Percentiles rank a stretch among this genome's conserved stretches.
phyloP scores from a whole-genome alignment of 2,113 vertebrate genomes.

The Oophaga pumilio region DNA sequence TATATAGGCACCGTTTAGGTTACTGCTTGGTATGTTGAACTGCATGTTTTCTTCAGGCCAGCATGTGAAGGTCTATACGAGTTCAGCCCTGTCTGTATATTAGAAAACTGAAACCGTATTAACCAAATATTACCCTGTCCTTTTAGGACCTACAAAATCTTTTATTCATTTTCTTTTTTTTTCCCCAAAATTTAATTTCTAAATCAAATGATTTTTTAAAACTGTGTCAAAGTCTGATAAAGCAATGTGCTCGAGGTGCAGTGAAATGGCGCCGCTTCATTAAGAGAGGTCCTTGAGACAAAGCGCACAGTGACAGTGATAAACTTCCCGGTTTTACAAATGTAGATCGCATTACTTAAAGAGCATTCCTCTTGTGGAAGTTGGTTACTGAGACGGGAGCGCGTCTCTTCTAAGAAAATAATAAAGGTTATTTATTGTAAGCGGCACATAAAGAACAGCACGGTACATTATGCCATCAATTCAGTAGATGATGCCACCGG shows the following conservation, averaged over 20 bases:
- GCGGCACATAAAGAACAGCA: background rate
- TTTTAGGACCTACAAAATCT: too few relatives aligned
- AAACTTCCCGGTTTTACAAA: slow-evolving; percentile 21
- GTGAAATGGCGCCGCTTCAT: slow-evolving; percentile 30
- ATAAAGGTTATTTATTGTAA: slow-evolving; percentile 44
- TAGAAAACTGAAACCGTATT: too few relatives aligned
- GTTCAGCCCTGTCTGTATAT: too few relatives aligned
- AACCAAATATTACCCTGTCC: too few relatives aligned
- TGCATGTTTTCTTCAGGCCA: too few relatives aligned
- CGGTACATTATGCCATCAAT: slow-evolving; percentile 43
- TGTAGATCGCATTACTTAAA: slow-evolving; percentile 46
- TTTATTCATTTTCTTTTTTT: too few relatives aligned
- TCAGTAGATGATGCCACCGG: background rate
- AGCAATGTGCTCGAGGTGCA: slow-evolving; percentile 19
- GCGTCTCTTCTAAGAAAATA: slow-evolving; percentile 16
- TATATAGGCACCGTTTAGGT: too few relatives aligned
- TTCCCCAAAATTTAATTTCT: background rate
- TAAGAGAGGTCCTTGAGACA: slow-evolving; percentile 49
- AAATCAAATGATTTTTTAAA: slow-evolving; percentile 3
- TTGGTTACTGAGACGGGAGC: background rate
- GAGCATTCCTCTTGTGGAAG: slow-evolving; percentile 16
- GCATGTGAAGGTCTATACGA: too few relatives aligned
- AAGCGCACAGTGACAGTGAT: slow-evolving; percentile 40
- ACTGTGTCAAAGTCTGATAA: slow-evolving; percentile 38
- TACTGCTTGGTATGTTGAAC: too few relatives aligned